Conservation (phyloP, 1,140 invertebrate species). For the Bombus superbus region DNA sequence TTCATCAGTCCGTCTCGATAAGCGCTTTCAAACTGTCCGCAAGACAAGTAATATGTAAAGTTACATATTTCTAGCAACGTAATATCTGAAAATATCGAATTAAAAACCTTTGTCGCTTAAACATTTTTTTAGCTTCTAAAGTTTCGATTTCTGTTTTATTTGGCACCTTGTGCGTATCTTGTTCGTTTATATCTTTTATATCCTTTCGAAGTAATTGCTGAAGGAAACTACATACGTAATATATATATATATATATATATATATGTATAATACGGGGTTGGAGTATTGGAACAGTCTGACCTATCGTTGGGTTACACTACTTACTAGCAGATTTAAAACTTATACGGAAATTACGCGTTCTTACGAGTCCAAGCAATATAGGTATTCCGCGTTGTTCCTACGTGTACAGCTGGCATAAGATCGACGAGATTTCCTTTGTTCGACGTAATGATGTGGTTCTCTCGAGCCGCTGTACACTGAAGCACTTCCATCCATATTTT, state of each 20-base stretch:
- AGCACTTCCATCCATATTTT: neutral
- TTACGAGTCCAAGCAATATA: neutral
- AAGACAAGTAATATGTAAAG: neutral
- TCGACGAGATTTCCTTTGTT: neutral
- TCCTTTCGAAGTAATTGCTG: neutral
- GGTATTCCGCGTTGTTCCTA: neutral
- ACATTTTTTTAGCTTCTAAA: neutral
- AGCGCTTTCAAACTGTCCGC: neutral
- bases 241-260: neutral
- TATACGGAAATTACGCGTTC: neutral
- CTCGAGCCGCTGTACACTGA: neutral
- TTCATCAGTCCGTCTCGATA: neutral
- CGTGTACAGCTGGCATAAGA: neutral
- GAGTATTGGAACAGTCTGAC: neutral
- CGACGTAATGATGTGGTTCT: neutral
- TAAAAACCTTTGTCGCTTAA: neutral
- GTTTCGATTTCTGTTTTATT: neutral
- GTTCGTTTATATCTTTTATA: neutral
- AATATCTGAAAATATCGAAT: neutral
- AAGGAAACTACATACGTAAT: neutral
- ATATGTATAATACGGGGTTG: too few relatives aligned
- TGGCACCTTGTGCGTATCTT: neutral
- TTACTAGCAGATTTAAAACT: neutral
- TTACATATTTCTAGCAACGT: neutral
- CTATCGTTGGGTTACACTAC: neutral